Conservation (phyloP, 2,888 invertebrate genomes). For the Biston stratarius region DNA sequence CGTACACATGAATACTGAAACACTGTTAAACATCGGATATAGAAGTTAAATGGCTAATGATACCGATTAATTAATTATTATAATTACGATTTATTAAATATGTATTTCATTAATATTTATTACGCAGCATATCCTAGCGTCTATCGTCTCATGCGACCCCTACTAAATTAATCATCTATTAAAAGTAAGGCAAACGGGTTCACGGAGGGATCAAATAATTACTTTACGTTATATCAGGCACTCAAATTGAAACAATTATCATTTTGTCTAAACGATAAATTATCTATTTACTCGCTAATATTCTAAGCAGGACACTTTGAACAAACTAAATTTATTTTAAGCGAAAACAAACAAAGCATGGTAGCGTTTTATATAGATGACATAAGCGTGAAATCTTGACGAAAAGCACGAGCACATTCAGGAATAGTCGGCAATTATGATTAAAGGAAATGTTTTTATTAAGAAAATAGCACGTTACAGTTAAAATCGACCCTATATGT, state of each 20-base stretch:
- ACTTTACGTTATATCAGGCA: slow-evolving; percentile 75
- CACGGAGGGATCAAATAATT: slow-evolving; percentile 82
- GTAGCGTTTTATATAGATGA: no score
- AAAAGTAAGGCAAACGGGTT: slow-evolving; percentile 83
- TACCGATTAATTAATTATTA: slow-evolving; percentile 55
- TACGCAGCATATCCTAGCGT: slow-evolving; percentile 62
- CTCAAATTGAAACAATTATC: slow-evolving; percentile 77
- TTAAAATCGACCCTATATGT: no score
- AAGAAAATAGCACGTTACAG: no score
- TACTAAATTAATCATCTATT: slow-evolving; percentile 69
- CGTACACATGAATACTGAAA: slow-evolving; percentile 57
- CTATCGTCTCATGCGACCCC: slow-evolving; percentile 59
- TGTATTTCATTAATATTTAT: not conserved
- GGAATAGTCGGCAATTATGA: no score
- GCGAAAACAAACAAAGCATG: not conserved
- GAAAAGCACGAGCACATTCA: no score
- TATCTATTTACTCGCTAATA: slow-evolving; percentile 17
- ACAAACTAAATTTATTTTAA: not conserved
- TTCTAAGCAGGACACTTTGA: slow-evolving; percentile 30
- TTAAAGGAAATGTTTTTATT: no score
- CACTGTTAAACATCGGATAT: slow-evolving; percentile 64
- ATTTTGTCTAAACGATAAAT: slow-evolving; percentile 42
- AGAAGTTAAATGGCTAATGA: slow-evolving; percentile 63
- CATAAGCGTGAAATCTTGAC: no score
- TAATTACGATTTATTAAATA: slow-evolving; percentile 22